Evolutionary conservation across 1,140 invertebrate species (phyloP), one percentile per base, ranked within the genome.

Genomic region (Nephotettix cincticeps): DNA sequence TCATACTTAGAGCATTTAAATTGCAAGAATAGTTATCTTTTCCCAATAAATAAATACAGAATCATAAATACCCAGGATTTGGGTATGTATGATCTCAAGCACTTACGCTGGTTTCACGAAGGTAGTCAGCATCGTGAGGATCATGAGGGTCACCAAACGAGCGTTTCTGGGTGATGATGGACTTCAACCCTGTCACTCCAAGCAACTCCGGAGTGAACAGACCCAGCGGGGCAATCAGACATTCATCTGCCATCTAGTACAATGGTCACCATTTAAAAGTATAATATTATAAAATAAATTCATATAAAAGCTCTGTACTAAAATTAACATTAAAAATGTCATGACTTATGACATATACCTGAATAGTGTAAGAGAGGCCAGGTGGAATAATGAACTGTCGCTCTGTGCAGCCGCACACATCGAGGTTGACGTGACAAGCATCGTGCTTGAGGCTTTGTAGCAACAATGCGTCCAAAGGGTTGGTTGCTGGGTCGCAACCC

Each of bases 41-140:
- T n/a, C n/a, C n/a, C n/a, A n/a, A n/a, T n/a, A n/a, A n/a, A n/a
- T n/a, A n/a, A n/a, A n/a, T n/a, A n/a, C n/a, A n/a, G n/a, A n/a
- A n/a, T n/a, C n/a, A n/a, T n/a, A n/a, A n/a, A n/a, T n/a, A n/a
- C n/a, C n/a, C n/a, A n/a, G n/a, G n/a, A n/a, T n/a, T n/a, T n/a
- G n/a, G n/a, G n/a, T n/a, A n/a, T n/a, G n/a, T n/a, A n/a, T n/a
- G n/a, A n/a, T n/a, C n/a, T n/a, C n/a, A n/a, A n/a, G n/a, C 32
- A 78, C 86, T 88, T 80, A 91, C 87, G 71, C 92, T 91, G 0
- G 94, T 96, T 84, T 96, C 94, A 76, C 92, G 84, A 1, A 98
- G 82, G 79, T 95, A 98, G 79, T 92, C 91, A 58, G 94, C 93
- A 86, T 98, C 96, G 80, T 95, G 93, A 11, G 95, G 95, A 84